Evolutionary conservation across 2,797 vertebrate species (phyloP).

Genomic region (Bucorvus abyssinicus): DNA sequence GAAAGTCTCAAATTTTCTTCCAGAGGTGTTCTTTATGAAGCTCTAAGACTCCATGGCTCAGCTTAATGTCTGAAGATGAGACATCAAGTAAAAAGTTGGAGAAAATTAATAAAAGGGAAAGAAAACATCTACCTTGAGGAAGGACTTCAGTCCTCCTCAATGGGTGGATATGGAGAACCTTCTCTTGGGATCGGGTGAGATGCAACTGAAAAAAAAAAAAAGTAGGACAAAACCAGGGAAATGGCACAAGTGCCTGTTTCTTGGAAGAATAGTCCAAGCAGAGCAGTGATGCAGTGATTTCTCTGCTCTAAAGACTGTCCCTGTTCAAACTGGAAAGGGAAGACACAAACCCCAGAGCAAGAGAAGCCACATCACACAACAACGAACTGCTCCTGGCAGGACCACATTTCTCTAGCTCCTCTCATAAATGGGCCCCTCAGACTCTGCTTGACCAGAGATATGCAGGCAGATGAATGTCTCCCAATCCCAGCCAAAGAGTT

Average conservation of each 20-base stretch:
- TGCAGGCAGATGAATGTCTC: slow-evolving; percentile 17
- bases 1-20: background rate
- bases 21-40: background rate
- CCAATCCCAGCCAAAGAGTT: slow-evolving; percentile 33
- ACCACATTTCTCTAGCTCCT: background rate
- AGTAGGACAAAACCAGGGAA: background rate
- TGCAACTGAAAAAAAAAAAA: background rate
- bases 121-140: background rate
- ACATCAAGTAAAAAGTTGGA: background rate
- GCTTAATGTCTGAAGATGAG: background rate
- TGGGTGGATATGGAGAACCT: background rate
- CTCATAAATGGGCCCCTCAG: background rate
- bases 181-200: background rate
- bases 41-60: background rate
- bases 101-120: background rate
- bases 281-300: background rate
- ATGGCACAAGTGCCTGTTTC: background rate
- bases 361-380: background rate
- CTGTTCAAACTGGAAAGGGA: background rate
- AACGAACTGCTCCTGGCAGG: background rate
- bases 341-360: background rate
- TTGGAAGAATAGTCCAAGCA: background rate
- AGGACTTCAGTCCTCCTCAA: background rate
- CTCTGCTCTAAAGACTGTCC: no score
- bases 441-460: background rate